phyloP scores from a whole-genome alignment of 2,797 vertebrate species.

The Harpagifer antarcticus region DNA sequence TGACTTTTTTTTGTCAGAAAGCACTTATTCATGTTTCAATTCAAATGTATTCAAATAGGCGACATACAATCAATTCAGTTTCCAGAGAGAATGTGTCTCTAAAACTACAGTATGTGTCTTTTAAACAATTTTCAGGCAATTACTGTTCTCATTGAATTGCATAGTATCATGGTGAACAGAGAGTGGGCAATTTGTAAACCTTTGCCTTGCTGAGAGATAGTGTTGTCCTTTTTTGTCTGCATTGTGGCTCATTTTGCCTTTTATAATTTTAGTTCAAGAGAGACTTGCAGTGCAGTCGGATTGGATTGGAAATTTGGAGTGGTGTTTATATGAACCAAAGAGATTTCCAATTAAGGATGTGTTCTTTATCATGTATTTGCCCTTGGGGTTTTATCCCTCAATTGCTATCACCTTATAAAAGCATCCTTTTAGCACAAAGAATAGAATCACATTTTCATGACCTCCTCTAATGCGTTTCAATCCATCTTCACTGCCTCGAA shows the following conservation, averaged over 20 bases:
- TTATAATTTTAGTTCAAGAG: conserved; percentile 79
- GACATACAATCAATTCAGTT: conserved; percentile 11
- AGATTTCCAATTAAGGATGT: conserved; percentile 86
- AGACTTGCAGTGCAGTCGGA: conserved; percentile 77
- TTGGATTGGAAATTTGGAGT: conserved; percentile 79
- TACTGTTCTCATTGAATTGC: conserved; percentile 49
- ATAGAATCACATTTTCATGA: conserved; percentile 84
- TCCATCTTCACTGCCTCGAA: conserved; percentile 83
- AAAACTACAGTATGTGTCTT: conserved; percentile 38
- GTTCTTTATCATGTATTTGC: conserved; percentile 85
- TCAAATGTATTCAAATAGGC: conserved; percentile 33
- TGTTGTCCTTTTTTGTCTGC: conserved; percentile 77
- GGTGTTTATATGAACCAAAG: conserved; percentile 80
- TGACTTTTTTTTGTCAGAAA: conserved; percentile 1
- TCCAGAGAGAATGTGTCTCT: conserved; percentile 31
- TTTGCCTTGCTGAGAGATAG: conserved; percentile 66
- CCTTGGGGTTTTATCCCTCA: conserved; percentile 86
- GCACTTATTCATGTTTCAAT: conserved; percentile 22
- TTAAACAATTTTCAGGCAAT: conserved; percentile 50
- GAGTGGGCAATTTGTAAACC: conserved; percentile 69
- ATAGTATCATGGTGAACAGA: conserved; percentile 69
- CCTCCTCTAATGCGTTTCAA: conserved; percentile 87
- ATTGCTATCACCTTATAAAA: conserved; percentile 87
- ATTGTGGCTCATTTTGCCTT: conserved; percentile 75
- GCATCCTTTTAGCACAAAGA: conserved; percentile 86